Percentiles rank a stretch among this genome's conserved stretches.
These are phyloP conservation scores for Cloeon dipterum DNA, from an alignment of 2,888 invertebrate species.

Conservation along the genomic window DNA sequence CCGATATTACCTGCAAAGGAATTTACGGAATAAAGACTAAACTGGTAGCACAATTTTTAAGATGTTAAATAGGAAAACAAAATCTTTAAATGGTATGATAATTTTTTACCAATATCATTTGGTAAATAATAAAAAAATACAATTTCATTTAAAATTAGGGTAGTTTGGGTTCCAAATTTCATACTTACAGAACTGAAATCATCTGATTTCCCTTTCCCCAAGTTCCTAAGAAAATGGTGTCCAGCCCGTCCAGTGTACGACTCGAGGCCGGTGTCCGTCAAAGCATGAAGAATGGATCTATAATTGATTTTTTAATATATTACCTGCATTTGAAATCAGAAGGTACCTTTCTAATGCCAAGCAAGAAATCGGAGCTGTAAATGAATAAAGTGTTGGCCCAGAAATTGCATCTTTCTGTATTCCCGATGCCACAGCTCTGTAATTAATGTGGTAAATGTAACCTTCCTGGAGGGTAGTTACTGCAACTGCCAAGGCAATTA, in stretches of 20 bases:
- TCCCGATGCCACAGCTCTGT: neutral
- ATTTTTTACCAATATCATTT: no score
- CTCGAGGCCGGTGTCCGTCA: slow-evolving; percentile 52
- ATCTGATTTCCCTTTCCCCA: no score
- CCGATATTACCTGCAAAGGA: no score
- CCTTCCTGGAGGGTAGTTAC: slow-evolving; percentile 43
- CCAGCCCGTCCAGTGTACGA: slow-evolving; percentile 45
- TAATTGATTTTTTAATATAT: no score
- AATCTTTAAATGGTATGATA: no score
- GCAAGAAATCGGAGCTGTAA: slow-evolving; percentile 42
- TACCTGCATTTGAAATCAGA: no score
- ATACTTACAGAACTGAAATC: neutral
- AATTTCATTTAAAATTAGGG: no score
- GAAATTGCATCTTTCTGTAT: neutral
- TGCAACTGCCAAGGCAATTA: slow-evolving; percentile 35
- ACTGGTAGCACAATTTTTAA: no score
- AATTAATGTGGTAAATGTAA: slow-evolving; percentile 40
- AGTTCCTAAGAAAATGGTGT: slow-evolving; percentile 29
- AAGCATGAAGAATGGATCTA: slow-evolving; percentile 33
- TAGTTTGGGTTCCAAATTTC: no score
- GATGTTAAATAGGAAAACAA: neutral
- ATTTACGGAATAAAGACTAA: no score
- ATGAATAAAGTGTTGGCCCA: slow-evolving; percentile 32
- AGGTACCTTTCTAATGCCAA: slow-evolving; percentile 36
- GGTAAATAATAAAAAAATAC: no score